Evolutionary conservation across 1,140 invertebrate species (phyloP), one percentile per base, ranked within the genome.

Genomic region (Pseudomyrmex gracilis): DNA sequence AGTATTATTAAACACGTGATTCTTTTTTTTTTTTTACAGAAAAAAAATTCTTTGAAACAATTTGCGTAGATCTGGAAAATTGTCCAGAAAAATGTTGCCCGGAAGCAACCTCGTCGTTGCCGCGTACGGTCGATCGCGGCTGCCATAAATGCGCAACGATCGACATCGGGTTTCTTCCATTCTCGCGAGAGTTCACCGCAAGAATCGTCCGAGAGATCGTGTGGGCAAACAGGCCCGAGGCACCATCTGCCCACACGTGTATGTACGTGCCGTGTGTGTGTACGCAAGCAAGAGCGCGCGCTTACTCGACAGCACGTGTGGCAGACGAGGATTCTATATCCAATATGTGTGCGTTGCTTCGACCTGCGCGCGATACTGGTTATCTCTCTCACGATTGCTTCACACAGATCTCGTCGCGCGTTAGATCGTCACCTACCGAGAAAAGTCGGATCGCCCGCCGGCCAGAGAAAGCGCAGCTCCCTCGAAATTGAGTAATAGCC

Each of bases 181-280:
- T 61, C 64, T 61, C 64, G 45, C 60, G 53, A 49, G 82, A 87
- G 83, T 80, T 89, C 58, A 68, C 64, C 64, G 73, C 61, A 74
- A 77, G 58, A 82, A 84, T 74, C 74, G 47, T 55, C 53, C 47
- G 47, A 22, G 78, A 34, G 34, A 34, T 34, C 82, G 92, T 91
- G 92, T 92, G 91, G 92, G 91, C 91, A 92, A 92, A 93, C 92
- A 92, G 89, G 92, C 90, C 92, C 76, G 55, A 71, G 87, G 90
- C 84, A 67, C 71, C 73, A 86, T 90, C 91, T 89, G 70, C 91
- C 92, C 90, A 92, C 92, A 34, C 34, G 5, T 34, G 34, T 24
- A 24, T 24, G 24, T 24, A 24, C 24, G 24, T 0, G 34, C 34
- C 34, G 5, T 34, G 34, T 34, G 87, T 90, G 90, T 73, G n/a